A percentile compares a stretch with the other conserved stretches of the same genome.
Evolutionary conservation across 2,888 invertebrate genomes (phyloP).

Genomic region (Polylopha cassiicola): DNA sequence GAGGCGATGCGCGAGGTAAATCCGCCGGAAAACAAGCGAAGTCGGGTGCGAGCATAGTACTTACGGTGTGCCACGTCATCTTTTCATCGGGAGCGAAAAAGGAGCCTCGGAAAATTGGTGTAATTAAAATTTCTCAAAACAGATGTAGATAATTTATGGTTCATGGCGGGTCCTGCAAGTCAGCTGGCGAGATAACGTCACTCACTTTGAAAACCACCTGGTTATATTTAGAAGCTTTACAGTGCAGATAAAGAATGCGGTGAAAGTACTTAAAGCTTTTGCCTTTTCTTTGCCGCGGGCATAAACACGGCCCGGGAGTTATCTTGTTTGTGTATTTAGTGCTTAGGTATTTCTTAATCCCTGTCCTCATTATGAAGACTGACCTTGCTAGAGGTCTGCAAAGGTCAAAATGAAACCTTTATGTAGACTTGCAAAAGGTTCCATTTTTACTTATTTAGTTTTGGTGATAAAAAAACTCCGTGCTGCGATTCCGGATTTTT

Average conservation of each 20-base stretch:
- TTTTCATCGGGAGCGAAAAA: conserved; percentile 18
- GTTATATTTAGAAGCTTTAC: conserved; percentile 13
- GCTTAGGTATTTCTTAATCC: conserved; percentile 19
- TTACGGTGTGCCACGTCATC: conserved; percentile 1
- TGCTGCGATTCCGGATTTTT: too few species aligned
- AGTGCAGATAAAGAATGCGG: conserved; percentile 15
- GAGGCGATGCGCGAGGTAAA: conserved; percentile 4
- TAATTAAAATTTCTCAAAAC: conserved; percentile 22
- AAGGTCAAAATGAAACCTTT: too few species aligned
- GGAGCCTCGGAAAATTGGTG: conserved; percentile 16
- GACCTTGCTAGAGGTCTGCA: too few species aligned
- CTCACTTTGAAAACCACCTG: conserved; percentile 15
- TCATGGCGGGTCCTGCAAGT: conserved; percentile 17
- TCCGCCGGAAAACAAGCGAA: conserved; percentile 2
- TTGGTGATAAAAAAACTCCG: too few species aligned
- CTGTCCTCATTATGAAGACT: conserved; percentile 10
- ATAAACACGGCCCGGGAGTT: conserved; percentile 14
- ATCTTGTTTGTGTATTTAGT: conserved; percentile 12
- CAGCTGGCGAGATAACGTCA: conserved; percentile 19
- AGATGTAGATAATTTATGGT: conserved; percentile 21
- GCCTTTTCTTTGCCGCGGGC: conserved; percentile 15
- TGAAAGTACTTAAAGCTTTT: conserved; percentile 17
- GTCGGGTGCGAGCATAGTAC: conserved; percentile 5
- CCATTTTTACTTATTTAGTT: too few species aligned
- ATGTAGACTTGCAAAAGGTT: too few species aligned